Evolutionary conservation across 1,140 invertebrate species (phyloP).

Genomic region (Psix sp.): DNA sequence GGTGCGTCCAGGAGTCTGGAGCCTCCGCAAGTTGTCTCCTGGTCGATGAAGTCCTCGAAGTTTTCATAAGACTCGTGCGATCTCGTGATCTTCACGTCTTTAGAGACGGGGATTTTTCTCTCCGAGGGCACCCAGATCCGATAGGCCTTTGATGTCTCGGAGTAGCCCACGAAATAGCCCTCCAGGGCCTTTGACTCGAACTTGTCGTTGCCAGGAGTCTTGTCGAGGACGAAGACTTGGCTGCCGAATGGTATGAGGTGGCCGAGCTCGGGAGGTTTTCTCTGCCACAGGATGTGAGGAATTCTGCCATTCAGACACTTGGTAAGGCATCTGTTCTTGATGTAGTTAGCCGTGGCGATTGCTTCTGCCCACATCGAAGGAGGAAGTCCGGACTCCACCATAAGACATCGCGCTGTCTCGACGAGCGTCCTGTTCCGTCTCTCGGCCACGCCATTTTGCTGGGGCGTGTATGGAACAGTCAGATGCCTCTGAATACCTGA

Average conservation of each 20-base stretch:
- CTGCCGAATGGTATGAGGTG: neutral
- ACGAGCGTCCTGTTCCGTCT: conserved; percentile 23
- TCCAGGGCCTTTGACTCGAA: neutral
- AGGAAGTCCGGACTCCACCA: conserved; percentile 6
- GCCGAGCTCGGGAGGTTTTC: conserved; percentile 70
- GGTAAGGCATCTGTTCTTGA: conserved; percentile 9
- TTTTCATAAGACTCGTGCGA: neutral
- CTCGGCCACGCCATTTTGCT: conserved; percentile 28
- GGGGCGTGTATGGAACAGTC: conserved; percentile 11
- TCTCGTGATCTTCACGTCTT: neutral
- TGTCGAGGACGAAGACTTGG: conserved; percentile 6
- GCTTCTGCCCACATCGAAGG: conserved; percentile 27
- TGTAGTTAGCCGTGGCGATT: conserved; percentile 5
- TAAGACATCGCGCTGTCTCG: conserved; percentile 57
- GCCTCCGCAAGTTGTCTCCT: neutral
- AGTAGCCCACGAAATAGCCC: neutral
- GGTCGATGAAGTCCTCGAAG: neutral
- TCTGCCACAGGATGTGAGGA: conserved; percentile 57
- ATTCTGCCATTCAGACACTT: neutral
- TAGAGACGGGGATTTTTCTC: neutral
- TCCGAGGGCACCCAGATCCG: neutral
- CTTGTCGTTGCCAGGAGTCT: conserved; percentile 1
- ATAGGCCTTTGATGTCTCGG: conserved; percentile 1
- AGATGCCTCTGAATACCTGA: conserved; percentile 1
- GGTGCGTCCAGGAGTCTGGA: neutral